Evolutionary conservation across 2,888 invertebrate genomes (phyloP).

Genomic region (Nemoura dubitans): DNA sequence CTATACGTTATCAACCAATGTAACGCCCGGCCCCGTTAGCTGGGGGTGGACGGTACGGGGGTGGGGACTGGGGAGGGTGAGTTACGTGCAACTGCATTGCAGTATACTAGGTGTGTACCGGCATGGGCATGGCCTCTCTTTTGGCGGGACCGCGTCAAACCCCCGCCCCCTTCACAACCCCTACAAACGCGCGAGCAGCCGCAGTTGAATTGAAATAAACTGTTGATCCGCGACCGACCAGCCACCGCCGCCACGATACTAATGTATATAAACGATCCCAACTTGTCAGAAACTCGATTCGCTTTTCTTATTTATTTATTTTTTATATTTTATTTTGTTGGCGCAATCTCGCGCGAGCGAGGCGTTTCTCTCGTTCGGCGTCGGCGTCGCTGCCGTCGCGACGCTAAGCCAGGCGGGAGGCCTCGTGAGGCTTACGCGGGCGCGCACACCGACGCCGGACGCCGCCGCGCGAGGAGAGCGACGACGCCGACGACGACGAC

Average conservation of each 20-base stretch:
- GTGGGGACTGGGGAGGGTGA: background rate
- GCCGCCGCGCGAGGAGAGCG: background rate
- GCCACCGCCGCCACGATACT: background rate
- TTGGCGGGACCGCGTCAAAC: background rate
- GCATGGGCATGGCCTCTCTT: too few relatives aligned
- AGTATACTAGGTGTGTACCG: background rate
- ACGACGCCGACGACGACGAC: background rate
- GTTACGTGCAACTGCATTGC: background rate
- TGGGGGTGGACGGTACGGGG: background rate
- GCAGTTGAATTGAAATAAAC: background rate
- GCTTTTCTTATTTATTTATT: background rate
- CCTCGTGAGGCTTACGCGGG: too few relatives aligned
- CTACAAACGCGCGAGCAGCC: background rate
- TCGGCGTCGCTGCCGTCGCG: too few relatives aligned
- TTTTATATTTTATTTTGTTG: background rate
- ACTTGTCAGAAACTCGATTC: conserved; percentile 3
- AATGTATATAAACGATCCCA: background rate
- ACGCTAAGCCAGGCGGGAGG: too few relatives aligned
- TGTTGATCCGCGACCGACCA: background rate
- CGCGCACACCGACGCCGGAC: background rate
- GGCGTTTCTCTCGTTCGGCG: too few relatives aligned
- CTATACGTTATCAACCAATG: too few relatives aligned
- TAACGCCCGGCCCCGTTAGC: too few relatives aligned
- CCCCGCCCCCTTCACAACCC: background rate
- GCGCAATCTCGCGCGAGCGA: background rate